Conservation (phyloP, 2,888 invertebrate species). For the Dasypolia templi region DNA sequence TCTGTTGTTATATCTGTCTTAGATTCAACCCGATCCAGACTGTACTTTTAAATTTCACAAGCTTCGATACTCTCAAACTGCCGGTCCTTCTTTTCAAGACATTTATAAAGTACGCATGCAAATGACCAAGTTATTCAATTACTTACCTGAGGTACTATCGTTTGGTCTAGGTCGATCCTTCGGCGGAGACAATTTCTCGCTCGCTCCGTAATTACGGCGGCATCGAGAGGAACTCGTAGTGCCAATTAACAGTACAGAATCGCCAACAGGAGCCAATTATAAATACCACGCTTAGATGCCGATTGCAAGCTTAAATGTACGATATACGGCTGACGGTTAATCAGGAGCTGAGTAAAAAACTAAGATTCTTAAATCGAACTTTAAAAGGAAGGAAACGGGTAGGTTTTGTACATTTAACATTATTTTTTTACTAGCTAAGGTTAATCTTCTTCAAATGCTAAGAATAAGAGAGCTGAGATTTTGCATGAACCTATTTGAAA, state of each 20-base stretch:
- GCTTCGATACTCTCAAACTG: neutral
- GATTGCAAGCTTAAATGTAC: constrained; percentile 53
- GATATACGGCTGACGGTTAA: constrained; percentile 29
- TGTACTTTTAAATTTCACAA: neutral
- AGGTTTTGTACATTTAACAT: constrained; percentile 11
- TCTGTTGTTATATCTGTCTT: neutral
- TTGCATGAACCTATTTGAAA: neutral
- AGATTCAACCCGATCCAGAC: too few relatives aligned
- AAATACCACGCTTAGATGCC: constrained; percentile 66
- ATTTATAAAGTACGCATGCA: constrained; percentile 28
- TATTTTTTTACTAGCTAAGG: neutral
- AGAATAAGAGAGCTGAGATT: neutral
- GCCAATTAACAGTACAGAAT: constrained; percentile 73
- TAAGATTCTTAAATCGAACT: constrained; percentile 33
- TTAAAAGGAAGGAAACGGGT: constrained; percentile 38
- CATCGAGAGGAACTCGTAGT: constrained; percentile 71
- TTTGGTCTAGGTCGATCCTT: constrained; percentile 32
- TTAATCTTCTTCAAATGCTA: neutral
- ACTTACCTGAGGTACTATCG: constrained; percentile 36
- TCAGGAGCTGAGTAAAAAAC: constrained; percentile 32
- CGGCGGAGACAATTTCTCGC: constrained; percentile 65
- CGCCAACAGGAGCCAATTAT: constrained; percentile 71
- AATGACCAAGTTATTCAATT: constrained; percentile 55
- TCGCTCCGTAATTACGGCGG: constrained; percentile 67
- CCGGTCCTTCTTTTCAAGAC: neutral